Percentiles rank a stretch among this genome's conserved stretches.
Evolutionary conservation across 2,113 vertebrate species (phyloP).

Genomic region (Leucopsar rothschildi): DNA sequence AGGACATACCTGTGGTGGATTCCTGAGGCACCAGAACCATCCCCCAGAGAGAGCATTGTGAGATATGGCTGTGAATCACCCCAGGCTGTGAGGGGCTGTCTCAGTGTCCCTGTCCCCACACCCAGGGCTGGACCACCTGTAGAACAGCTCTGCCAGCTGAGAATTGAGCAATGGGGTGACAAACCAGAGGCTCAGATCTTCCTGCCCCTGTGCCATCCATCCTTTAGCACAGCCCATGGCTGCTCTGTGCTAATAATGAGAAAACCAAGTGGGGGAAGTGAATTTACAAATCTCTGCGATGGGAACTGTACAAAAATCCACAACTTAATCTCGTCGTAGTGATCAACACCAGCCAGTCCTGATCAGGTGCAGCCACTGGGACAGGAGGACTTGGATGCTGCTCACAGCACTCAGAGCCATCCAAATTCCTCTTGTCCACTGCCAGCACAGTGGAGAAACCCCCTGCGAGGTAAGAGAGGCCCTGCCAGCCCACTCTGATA

Average conservation of each 20-base stretch:
- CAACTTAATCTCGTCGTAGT: background rate
- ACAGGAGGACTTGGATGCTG: background rate
- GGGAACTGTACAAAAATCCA: background rate
- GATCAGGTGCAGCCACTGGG: background rate
- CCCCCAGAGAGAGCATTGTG: background rate
- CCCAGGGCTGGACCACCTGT: background rate
- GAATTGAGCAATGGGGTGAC: background rate
- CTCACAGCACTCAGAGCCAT: background rate
- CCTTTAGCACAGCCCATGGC: background rate
- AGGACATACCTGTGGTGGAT: background rate
- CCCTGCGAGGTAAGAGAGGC: background rate
- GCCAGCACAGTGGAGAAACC: background rate
- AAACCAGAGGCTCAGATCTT: background rate
- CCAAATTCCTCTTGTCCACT: background rate
- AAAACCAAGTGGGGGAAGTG: accelerated
- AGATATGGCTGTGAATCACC: background rate
- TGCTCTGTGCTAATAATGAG: background rate
- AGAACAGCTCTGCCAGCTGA: background rate
- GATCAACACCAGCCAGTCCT: background rate
- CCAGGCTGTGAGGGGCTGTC: background rate
- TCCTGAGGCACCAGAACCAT: background rate
- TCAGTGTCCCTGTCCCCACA: accelerated
- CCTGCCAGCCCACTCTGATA: background rate
- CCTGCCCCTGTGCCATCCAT: background rate
- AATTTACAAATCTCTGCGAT: background rate